Evolutionary conservation across 2,113 vertebrate genomes (phyloP).

Genomic region (Cromileptes altivelis): DNA sequence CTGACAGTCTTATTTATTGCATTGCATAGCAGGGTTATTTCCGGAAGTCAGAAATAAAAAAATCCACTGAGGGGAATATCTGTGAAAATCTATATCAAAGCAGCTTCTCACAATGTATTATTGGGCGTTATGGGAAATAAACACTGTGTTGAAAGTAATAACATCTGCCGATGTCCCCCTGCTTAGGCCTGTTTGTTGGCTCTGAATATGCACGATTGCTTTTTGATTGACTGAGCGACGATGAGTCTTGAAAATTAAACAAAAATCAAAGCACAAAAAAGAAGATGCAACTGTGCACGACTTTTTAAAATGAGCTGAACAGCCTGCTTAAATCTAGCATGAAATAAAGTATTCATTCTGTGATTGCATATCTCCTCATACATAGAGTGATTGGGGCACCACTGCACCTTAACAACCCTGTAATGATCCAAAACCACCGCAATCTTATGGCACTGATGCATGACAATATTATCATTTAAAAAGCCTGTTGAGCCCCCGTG

Average conservation of each 20-base stretch:
- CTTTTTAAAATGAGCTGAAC: constrained; percentile 56
- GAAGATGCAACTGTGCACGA: constrained; percentile 51
- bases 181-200: constrained; percentile 41
- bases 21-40: constrained; percentile 72
- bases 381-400: constrained; percentile 50
- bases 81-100: constrained; percentile 62
- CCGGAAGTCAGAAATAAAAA: constrained; percentile 67
- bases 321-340: constrained; percentile 74
- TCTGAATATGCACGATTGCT: constrained; percentile 54
- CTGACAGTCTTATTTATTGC: constrained; percentile 78
- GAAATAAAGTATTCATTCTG: constrained; percentile 76
- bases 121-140: constrained; percentile 65
- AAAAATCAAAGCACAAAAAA: constrained; percentile 53
- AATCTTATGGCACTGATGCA: constrained; percentile 69
- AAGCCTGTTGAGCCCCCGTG: constrained; percentile 49
- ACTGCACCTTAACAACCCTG: constrained; percentile 69
- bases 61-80: constrained; percentile 55
- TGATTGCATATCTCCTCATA: constrained; percentile 62
- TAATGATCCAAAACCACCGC: constrained; percentile 70
- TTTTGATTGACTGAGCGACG: constrained; percentile 53
- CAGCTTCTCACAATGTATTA: constrained; percentile 53
- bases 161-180: constrained; percentile 17
- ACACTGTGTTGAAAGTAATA: constrained; percentile 60
- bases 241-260: constrained; percentile 58
- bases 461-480: constrained; percentile 73